Evolutionary conservation across 1,140 invertebrate genomes (phyloP).

Genomic region (Gonatopus flavifemur): DNA sequence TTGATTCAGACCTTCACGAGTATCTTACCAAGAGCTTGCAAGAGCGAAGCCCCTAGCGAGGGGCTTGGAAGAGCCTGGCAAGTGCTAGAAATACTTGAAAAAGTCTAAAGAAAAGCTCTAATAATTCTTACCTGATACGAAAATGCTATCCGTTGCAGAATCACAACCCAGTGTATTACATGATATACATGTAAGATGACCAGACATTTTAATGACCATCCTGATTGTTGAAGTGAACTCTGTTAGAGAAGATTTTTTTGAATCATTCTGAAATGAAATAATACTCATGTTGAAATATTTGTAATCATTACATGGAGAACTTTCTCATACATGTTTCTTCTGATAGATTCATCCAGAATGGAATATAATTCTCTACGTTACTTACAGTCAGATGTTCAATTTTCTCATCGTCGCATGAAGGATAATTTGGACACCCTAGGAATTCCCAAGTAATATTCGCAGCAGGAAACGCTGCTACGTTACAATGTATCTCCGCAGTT

Average conservation of each 20-base stretch:
- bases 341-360: no score
- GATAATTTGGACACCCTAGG: conserved; percentile 43
- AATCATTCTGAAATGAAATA: conserved; percentile 12
- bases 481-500: conserved; percentile 49
- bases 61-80: no score
- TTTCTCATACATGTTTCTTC: no score
- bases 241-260: no score
- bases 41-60: no score
- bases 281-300: no score
- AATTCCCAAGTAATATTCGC: conserved; percentile 59
- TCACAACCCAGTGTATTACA: conserved; percentile 39
- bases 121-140: conserved; percentile 40
- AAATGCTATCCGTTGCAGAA: conserved; percentile 20
- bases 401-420: conserved; percentile 15
- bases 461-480: conserved; percentile 52
- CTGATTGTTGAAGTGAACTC: conserved; percentile 15
- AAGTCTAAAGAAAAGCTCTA: not conserved
- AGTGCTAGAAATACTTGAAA: conserved; percentile 9
- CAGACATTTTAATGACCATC: conserved; percentile 27
- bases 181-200: conserved; percentile 32
- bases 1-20: no score
- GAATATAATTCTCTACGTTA: no score
- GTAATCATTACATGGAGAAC: no score
- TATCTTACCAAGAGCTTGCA: no score
- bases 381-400: conserved; percentile 14